Conservation (phyloP, 2,888 invertebrate species). For the Acanthosepion pharaonis region DNA sequence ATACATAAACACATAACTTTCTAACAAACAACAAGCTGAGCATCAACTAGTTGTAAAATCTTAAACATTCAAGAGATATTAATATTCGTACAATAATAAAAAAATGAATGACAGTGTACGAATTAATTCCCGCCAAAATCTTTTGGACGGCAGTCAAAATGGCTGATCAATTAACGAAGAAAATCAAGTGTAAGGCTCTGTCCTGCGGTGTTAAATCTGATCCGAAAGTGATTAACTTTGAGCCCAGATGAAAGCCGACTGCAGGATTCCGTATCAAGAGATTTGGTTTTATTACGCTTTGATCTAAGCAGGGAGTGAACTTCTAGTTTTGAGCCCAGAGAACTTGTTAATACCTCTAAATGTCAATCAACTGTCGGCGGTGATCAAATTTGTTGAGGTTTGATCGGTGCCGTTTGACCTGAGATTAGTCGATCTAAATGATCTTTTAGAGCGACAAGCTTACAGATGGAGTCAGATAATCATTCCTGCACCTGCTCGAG, state of each 20-base stretch:
- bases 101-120: no score
- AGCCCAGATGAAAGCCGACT: background rate
- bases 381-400: background rate
- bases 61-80: background rate
- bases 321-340: background rate
- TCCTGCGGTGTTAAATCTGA: background rate
- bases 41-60: background rate
- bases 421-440: background rate
- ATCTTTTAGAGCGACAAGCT: background rate
- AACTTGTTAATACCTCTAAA: background rate
- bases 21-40: no score
- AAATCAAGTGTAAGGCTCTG: background rate
- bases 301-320: background rate
- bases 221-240: constrained; percentile 2
- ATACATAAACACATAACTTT: no score
- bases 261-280: background rate
- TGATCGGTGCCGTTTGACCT: background rate
- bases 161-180: background rate
- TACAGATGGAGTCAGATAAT: background rate
- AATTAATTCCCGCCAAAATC: background rate
- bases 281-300: background rate
- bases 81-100: no score
- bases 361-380: background rate
- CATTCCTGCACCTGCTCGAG: background rate
- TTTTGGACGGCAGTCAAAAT: background rate